These are phyloP conservation scores for Macrotrachela quadricornifera DNA, from an alignment of 1,140 invertebrate genomes.

Conservation along the genomic window DNA sequence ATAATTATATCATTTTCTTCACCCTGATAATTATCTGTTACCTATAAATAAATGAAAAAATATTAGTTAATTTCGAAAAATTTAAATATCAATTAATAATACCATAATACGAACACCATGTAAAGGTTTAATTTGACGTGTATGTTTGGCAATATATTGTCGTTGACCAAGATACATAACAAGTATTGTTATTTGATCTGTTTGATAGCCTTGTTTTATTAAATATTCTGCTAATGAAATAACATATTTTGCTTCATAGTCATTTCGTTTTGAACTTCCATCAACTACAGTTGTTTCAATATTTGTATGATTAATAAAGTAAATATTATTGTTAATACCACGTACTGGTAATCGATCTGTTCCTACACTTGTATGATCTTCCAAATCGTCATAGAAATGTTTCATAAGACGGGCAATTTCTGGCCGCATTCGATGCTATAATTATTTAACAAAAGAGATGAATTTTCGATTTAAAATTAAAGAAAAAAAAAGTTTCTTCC, in stretches of 20 bases:
- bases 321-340: slow-evolving; percentile 23
- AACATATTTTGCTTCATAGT: slow-evolving; percentile 22
- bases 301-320: slow-evolving; percentile 24
- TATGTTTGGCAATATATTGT: too few species aligned
- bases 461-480: too few species aligned
- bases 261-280: slow-evolving; percentile 21
- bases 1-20: slow-evolving; percentile 63
- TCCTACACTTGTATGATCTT: slow-evolving; percentile 21
- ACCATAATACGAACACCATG: too few species aligned
- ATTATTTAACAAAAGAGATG: too few species aligned
- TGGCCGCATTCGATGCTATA: slow-evolving; percentile 30
- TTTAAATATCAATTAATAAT: too few species aligned
- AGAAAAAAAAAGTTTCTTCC: too few species aligned
- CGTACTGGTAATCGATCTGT: slow-evolving; percentile 14
- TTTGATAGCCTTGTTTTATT: slow-evolving; percentile 22
- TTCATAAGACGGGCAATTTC: slow-evolving; percentile 26
- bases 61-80: too few species aligned
- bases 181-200: slow-evolving; percentile 24
- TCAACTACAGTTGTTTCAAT: slow-evolving; percentile 18
- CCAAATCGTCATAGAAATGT: slow-evolving; percentile 22
- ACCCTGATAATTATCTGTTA: slow-evolving; percentile 42
- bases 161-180: slow-evolving; percentile 28
- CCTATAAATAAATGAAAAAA: too few species aligned
- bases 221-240: slow-evolving; percentile 22
- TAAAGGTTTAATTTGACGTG: too few species aligned